Evolutionary conservation across 1,140 invertebrate species (phyloP).

Genomic region (Drosophila littoralis): DNA sequence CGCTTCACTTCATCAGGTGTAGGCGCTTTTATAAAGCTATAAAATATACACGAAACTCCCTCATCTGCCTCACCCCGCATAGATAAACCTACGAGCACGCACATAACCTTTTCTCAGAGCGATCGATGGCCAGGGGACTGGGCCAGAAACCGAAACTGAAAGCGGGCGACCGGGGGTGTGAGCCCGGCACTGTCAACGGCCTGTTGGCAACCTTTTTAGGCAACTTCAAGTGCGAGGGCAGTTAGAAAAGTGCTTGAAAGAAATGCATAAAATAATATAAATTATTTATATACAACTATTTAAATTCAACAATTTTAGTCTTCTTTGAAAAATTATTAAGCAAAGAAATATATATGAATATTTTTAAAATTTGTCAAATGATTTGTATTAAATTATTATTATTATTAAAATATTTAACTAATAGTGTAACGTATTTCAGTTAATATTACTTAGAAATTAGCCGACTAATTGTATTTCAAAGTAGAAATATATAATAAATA

Average conservation of each 20-base stretch:
- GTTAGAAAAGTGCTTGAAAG: background rate
- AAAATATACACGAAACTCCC: conserved; percentile 68
- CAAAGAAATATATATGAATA: no score
- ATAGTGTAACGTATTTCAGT: no score
- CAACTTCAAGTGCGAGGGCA: conserved; percentile 39
- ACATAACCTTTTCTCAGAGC: conserved; percentile 37
- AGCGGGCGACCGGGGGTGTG: background rate
- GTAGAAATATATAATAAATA: background rate
- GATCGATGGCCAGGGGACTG: conserved; percentile 28
- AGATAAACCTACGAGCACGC: conserved; percentile 20
- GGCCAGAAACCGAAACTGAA: background rate
- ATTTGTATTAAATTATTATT: no score
- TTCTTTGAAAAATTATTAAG: no score
- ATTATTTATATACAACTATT: background rate
- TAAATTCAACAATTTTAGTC: background rate
- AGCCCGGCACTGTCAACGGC: conserved; percentile 64
- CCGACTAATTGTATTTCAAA: no score
- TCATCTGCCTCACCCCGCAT: no score
- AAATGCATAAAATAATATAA: background rate
- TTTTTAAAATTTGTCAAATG: no score
- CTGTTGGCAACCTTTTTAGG: conserved; percentile 63
- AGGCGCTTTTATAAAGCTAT: conserved; percentile 75
- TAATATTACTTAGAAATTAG: no score
- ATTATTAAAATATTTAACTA: no score
- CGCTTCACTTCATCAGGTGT: conserved; percentile 57